Percentiles rank a stretch among this genome's conserved stretches.
Conservation (phyloP, 2,797 vertebrate species). For the Protosalanx chinensis region DNA sequence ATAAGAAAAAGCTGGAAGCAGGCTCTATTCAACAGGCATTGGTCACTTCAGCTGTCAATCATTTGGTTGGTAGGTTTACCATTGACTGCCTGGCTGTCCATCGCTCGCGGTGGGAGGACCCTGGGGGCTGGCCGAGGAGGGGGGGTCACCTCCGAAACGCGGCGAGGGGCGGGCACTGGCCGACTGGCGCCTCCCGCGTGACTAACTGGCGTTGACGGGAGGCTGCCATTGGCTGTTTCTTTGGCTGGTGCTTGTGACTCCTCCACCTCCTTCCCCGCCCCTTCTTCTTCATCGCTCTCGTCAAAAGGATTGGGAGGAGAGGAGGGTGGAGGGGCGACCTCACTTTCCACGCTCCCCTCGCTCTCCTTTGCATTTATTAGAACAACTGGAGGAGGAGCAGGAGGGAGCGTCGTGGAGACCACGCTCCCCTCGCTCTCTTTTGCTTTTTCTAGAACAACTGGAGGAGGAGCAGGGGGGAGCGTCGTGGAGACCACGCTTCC, state of each 20-base stretch:
- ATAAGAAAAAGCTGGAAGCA: not conserved
- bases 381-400: slow-evolving; percentile 14
- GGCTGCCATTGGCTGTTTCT: slow-evolving; percentile 40
- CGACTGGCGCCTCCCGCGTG: slow-evolving; percentile 39
- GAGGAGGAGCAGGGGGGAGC: slow-evolving; percentile 14
- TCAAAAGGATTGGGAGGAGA: slow-evolving; percentile 77
- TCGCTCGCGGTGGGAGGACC: slow-evolving; percentile 45
- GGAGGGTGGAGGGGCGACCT: slow-evolving; percentile 31
- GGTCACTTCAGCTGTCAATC: not conserved
- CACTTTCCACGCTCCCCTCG: slow-evolving; percentile 23
- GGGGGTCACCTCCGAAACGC: slow-evolving; percentile 56
- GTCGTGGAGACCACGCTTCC: slow-evolving; percentile 23
- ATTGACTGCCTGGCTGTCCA: slow-evolving; percentile 42
- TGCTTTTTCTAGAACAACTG: slow-evolving; percentile 22
- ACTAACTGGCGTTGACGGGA: slow-evolving; percentile 32
- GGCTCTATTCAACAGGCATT: slow-evolving; percentile 7
- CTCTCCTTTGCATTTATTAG: slow-evolving; percentile 26
- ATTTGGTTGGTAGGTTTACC: slow-evolving; percentile 46
- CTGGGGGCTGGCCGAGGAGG: slow-evolving; percentile 63
- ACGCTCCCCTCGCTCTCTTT: slow-evolving; percentile 22
- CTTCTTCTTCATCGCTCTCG: slow-evolving; percentile 70
- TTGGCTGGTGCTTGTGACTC: slow-evolving; percentile 34
- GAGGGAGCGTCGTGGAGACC: slow-evolving; percentile 23
- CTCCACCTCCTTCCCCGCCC: slow-evolving; percentile 42
- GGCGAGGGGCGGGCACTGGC: slow-evolving; percentile 73